These are phyloP conservation scores for Tadarida brasiliensis DNA, from an alignment of 2,797 vertebrate genomes.

Conservation along the genomic window DNA sequence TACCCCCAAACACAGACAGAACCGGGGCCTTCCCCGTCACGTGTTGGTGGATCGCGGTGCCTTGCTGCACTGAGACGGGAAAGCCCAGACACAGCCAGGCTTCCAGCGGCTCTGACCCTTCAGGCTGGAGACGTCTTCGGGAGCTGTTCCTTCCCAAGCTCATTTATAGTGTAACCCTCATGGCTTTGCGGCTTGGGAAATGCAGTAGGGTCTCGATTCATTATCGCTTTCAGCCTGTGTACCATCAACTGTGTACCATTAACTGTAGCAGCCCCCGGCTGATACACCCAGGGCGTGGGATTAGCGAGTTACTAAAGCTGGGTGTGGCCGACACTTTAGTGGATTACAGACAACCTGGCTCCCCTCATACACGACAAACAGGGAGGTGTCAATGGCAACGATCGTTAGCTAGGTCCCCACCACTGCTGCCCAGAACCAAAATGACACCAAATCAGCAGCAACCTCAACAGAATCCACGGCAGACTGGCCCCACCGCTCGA, in stretches of 20 bases:
- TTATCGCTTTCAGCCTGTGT: constrained; percentile 80
- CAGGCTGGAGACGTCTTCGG: constrained; percentile 91
- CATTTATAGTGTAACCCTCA: constrained; percentile 91
- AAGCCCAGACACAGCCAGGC: constrained; percentile 88
- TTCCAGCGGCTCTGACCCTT: constrained; percentile 90
- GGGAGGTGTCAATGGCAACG: constrained; percentile 84
- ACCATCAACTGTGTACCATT: constrained; percentile 85
- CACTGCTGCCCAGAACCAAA: constrained; percentile 85
- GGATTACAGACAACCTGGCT: constrained; percentile 89
- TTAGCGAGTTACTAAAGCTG: constrained; percentile 91
- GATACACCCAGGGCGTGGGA: constrained; percentile 85
- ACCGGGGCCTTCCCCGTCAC: constrained; percentile 91
- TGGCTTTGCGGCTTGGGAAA: constrained; percentile 89
- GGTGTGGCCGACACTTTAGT: constrained; percentile 89
- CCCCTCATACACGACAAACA: constrained; percentile 87
- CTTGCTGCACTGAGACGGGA: constrained; percentile 89
- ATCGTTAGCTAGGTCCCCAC: constrained; percentile 85
- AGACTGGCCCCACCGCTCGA: constrained; percentile 73
- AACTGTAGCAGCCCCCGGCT: constrained; percentile 85
- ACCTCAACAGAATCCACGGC: constrained; percentile 73
- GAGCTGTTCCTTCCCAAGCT: constrained; percentile 90
- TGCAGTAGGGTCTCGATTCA: constrained; percentile 87
- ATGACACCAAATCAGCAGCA: constrained; percentile 86
- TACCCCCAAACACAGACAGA: constrained; percentile 95
- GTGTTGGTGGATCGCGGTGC: constrained; percentile 90